These are phyloP conservation scores for Macrophya annulata DNA, from an alignment of 2,888 invertebrate genomes.

Conservation along the genomic window DNA sequence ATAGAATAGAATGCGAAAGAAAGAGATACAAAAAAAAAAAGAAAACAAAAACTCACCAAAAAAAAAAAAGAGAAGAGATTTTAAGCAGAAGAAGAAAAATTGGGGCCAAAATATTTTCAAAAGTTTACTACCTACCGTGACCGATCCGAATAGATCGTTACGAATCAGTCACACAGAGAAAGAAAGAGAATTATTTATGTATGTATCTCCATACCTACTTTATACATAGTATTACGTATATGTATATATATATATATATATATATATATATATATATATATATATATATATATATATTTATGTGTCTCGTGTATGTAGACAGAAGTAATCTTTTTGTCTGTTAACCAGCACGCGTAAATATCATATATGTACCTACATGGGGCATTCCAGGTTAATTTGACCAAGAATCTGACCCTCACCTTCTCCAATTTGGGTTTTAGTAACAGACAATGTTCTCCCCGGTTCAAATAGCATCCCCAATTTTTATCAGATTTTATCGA, in stretches of 20 bases:
- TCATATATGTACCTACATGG: not conserved
- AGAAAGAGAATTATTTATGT: not conserved
- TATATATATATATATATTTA: not conserved
- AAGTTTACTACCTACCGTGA: conserved; percentile 71
- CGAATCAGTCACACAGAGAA: conserved; percentile 43
- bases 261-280: not conserved
- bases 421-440: too few relatives aligned
- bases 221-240: not conserved
- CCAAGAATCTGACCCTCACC: too few relatives aligned
- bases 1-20: conserved; percentile 57
- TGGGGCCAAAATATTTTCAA: conserved; percentile 75
- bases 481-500: too few relatives aligned
- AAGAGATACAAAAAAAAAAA: conserved; percentile 60
- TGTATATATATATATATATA: too few relatives aligned
- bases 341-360: conserved; percentile 19
- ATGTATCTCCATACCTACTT: too few relatives aligned
- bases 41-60: conserved; percentile 71
- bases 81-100: not conserved
- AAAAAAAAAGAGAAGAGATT: not conserved
- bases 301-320: not conserved
- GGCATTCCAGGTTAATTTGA: too few relatives aligned
- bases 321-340: conserved; percentile 11
- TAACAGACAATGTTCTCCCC: too few relatives aligned
- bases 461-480: too few relatives aligned
- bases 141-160: conserved; percentile 67